Conservation (phyloP, 2,797 vertebrate species). For the Semotilus atromaculatus region DNA sequence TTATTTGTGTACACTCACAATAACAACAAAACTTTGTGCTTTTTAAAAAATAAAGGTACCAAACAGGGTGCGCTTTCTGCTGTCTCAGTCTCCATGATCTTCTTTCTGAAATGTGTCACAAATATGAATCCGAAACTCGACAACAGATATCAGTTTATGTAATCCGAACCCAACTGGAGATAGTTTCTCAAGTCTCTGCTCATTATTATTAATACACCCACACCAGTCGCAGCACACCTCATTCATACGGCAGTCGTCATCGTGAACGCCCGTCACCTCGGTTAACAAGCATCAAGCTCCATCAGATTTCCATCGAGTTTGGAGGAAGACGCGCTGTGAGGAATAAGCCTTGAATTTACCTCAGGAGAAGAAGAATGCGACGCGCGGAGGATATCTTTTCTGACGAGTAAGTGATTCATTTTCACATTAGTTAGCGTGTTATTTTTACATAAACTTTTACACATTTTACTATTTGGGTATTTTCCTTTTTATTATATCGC, state of each 20-base stretch:
- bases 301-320: neutral
- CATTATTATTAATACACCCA: too few relatives aligned
- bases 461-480: neutral
- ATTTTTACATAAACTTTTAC: neutral
- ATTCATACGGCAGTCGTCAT: neutral
- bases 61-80: neutral
- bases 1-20: neutral
- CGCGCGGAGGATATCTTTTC: neutral
- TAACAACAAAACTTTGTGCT: neutral
- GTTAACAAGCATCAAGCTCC: neutral
- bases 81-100: too few relatives aligned
- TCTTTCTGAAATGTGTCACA: neutral
- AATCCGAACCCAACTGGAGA: neutral
- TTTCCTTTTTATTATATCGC: neutral
- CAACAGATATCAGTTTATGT: neutral
- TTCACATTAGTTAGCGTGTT: neutral
- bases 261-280: neutral
- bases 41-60: neutral
- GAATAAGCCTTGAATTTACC: neutral
- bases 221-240: neutral
- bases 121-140: neutral
- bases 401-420: neutral
- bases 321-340: neutral
- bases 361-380: neutral
- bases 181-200: neutral